Percentiles rank a stretch among this genome's conserved stretches.
Conservation (phyloP, 64 coral and sea anemone species). For the Porites australiensis region DNA sequence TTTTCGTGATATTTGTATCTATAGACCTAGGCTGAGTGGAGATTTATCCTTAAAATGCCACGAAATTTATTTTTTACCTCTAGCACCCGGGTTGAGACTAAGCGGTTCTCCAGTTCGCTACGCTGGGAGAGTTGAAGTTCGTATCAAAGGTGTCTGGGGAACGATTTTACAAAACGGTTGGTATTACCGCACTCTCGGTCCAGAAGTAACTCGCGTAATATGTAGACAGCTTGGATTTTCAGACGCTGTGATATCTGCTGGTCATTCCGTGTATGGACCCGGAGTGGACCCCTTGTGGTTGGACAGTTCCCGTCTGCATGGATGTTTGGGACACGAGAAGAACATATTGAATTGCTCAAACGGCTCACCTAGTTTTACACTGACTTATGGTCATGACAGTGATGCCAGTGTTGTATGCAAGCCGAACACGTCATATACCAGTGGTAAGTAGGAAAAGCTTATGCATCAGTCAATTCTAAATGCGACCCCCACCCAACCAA, state of each 20-base stretch:
- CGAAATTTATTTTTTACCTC: background rate
- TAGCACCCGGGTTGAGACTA: background rate
- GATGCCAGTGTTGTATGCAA: slow-evolving; percentile 15
- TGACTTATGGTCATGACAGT: rapidly evolving
- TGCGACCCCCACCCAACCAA: too few species aligned
- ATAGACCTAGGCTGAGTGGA: too few species aligned
- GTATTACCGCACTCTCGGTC: rapidly evolving
- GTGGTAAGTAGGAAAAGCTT: background rate
- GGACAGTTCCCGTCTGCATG: background rate
- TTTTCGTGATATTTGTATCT: too few species aligned
- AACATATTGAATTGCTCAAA: background rate
- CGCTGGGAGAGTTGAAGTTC: slow-evolving; percentile 26
- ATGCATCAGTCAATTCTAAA: too few species aligned
- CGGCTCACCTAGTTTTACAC: background rate
- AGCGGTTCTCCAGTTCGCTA: background rate
- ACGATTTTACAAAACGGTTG: background rate
- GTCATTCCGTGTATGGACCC: background rate
- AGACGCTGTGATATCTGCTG: background rate
- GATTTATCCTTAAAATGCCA: too few species aligned
- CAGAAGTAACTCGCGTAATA: background rate
- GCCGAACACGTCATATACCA: background rate
- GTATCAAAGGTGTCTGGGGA: background rate
- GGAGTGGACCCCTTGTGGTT: background rate
- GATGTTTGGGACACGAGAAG: background rate
- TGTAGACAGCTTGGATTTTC: slow-evolving; percentile 1